These are phyloP conservation scores for Cygnus atratus DNA, from an alignment of 2,113 vertebrate genomes.

Conservation along the genomic window DNA sequence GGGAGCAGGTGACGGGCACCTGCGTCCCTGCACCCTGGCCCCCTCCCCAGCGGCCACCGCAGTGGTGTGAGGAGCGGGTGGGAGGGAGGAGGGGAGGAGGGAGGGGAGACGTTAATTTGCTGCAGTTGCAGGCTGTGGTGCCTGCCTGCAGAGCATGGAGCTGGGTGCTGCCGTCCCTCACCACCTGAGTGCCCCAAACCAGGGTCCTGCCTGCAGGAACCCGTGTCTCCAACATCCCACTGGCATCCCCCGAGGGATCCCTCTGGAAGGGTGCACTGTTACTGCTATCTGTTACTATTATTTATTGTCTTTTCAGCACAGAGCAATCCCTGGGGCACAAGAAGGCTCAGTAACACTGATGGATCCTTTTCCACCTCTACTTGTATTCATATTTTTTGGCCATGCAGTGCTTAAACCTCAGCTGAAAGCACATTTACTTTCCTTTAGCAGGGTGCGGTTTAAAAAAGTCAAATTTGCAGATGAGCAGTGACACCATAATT, in stretches of 20 bases:
- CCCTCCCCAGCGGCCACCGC: rapidly evolving
- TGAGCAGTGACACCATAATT: neutral
- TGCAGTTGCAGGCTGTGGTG: neutral
- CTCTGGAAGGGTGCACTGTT: neutral
- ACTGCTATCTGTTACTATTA: neutral
- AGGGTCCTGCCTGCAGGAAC: neutral
- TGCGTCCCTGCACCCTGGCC: neutral
- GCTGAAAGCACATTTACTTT: neutral
- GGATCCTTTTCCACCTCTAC: neutral
- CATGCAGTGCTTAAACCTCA: neutral
- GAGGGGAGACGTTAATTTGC: neutral
- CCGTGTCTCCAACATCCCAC: rapidly evolving
- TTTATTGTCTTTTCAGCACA: neutral
- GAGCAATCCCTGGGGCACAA: neutral
- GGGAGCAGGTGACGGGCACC: conserved; percentile 45
- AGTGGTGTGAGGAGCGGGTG: neutral
- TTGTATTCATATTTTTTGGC: neutral
- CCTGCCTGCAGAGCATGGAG: neutral
- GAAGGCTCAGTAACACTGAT: neutral
- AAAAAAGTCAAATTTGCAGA: neutral
- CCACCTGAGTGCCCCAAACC: neutral
- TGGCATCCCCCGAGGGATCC: neutral
- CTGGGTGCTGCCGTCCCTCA: neutral
- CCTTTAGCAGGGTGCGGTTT: neutral
- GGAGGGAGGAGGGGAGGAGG: neutral